A percentile compares a stretch with the other conserved stretches of the same genome.
These are phyloP conservation scores for Melanaphis sacchari DNA, from an alignment of 1,140 invertebrate genomes.

Conservation along the genomic window DNA sequence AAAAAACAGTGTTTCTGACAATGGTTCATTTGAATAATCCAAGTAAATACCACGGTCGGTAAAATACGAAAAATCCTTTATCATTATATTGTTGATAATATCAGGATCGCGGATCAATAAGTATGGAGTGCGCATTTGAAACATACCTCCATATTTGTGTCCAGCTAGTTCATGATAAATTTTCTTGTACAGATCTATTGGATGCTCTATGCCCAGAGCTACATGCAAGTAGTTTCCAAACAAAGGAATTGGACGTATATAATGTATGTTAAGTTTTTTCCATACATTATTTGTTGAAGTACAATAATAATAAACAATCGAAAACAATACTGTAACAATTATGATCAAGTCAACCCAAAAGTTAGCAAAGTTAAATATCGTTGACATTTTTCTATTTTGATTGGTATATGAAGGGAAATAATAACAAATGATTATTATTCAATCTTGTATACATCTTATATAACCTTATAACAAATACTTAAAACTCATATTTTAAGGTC, in stretches of 20 bases:
- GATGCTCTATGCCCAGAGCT: slow-evolving; percentile 3
- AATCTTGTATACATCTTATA: neutral
- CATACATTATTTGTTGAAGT: neutral
- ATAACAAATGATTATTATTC: neutral
- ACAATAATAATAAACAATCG: neutral
- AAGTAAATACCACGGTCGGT: slow-evolving; percentile 62
- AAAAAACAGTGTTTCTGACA: slow-evolving; percentile 67
- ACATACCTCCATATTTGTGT: slow-evolving; percentile 40
- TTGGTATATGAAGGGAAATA: neutral
- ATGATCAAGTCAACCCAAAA: neutral
- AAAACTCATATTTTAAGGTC: neutral
- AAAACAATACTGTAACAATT: neutral
- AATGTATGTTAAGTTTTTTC: slow-evolving; percentile 9
- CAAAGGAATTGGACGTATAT: neutral
- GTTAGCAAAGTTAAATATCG: neutral
- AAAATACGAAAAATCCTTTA: slow-evolving; percentile 66
- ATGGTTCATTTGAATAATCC: slow-evolving; percentile 62
- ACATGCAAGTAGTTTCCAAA: neutral
- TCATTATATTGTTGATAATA: slow-evolving; percentile 62
- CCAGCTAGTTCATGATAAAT: slow-evolving; percentile 61
- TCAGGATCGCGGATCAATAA: slow-evolving; percentile 42
- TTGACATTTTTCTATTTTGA: neutral
- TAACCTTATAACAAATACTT: neutral
- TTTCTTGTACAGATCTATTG: neutral
- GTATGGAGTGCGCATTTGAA: slow-evolving; percentile 44